A percentile compares a stretch with the other conserved stretches of the same genome.
Evolutionary conservation across 2,797 vertebrate species (phyloP).

Genomic region (Lepus townsendii): DNA sequence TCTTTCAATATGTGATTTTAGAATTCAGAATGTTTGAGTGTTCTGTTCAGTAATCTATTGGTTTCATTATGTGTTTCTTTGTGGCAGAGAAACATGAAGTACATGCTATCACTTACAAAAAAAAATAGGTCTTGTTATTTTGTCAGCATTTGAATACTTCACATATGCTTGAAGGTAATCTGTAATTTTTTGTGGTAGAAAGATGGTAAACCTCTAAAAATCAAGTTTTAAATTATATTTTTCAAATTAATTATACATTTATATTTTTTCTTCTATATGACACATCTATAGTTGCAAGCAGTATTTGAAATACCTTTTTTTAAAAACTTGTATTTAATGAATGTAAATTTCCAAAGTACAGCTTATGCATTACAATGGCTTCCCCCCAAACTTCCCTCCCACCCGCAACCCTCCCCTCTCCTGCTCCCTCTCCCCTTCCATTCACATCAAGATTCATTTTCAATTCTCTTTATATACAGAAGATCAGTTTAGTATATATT

Average conservation of each 20-base stretch:
- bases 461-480: too few species aligned
- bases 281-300: neutral
- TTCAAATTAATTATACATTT: neutral
- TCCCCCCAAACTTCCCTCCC: too few species aligned
- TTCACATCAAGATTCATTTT: too few species aligned
- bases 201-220: neutral
- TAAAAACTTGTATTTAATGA: too few species aligned
- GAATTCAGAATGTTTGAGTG: neutral
- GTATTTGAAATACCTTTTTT: neutral
- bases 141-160: neutral
- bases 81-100: neutral
- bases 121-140: neutral
- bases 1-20: neutral
- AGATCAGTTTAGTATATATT: too few species aligned
- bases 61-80: neutral
- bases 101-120: neutral
- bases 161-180: neutral
- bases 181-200: neutral
- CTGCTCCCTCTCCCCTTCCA: too few species aligned
- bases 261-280: neutral
- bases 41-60: neutral
- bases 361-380: too few species aligned
- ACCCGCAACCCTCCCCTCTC: too few species aligned
- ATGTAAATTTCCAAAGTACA: too few species aligned
- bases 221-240: neutral